These are phyloP conservation scores for Aselliscus stoliczkanus DNA, from an alignment of 2,797 vertebrate species.

Conservation along the genomic window DNA sequence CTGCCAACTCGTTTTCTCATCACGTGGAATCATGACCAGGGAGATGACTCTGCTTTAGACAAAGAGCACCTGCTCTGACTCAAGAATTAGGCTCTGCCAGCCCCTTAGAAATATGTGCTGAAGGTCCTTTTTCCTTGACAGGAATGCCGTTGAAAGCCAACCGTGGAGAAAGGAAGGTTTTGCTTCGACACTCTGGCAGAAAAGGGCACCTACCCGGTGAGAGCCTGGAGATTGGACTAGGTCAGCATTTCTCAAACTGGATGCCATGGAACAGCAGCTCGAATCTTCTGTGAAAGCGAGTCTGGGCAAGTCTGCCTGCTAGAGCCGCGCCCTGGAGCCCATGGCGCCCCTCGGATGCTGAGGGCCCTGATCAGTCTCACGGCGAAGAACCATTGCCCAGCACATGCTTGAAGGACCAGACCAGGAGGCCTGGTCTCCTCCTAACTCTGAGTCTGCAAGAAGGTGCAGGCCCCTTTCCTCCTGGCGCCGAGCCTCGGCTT, in stretches of 20 bases:
- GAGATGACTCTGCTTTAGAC: neutral
- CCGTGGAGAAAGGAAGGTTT: neutral
- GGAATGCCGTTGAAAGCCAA: neutral
- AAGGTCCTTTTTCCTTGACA: neutral
- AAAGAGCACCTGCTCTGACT: neutral
- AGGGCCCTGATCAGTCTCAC: neutral
- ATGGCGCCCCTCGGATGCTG: neutral
- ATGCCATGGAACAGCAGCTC: neutral
- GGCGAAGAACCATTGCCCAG: neutral
- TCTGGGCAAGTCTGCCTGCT: neutral
- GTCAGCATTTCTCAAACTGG: neutral
- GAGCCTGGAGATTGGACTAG: neutral
- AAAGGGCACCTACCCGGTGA: neutral
- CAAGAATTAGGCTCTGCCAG: neutral
- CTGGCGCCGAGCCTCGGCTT: constrained; percentile 33
- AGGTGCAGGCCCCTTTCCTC: neutral
- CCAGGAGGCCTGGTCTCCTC: neutral
- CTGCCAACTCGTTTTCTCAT: neutral
- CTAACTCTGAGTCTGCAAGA: neutral
- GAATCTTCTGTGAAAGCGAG: neutral
- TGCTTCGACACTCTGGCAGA: neutral
- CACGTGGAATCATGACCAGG: neutral
- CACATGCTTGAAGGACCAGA: neutral
- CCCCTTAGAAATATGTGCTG: neutral
- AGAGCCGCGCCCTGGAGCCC: neutral